Base-by-base conservation (phyloP, 2,888 invertebrate species). In the Brachycybe producta region DNA sequence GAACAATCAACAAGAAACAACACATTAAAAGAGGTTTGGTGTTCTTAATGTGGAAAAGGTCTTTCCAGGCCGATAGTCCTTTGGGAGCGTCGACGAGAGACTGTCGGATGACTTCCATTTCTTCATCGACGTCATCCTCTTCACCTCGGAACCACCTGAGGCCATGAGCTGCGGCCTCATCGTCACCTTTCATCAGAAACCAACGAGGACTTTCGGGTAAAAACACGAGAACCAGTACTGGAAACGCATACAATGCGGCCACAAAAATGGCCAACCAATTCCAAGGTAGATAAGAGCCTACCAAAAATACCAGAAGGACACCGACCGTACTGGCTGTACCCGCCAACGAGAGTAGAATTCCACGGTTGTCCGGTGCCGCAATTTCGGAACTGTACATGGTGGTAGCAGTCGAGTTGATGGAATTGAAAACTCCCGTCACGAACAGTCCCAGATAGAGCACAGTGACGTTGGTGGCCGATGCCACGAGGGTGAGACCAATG, bases 311-410 rank as follows among this genome's bases (percentile, higher is more conserved):
- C 53, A 82, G 73, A 1, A 90, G 72, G 52, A 92, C 86, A 57
- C 92, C 92, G 13, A 81, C 65, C 0, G 84, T 84, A 51, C 90
- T 72, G 76, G 85, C 81, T 30, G 94, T 68, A 64, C 92, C 92
- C 64, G 88, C 87, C 62, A 81, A 86, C 43, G 85, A 83, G 3
- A 92, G 92, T 26, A 94, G 72, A 13, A 84, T 80, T 5, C 94
- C 94, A 54, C 95, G 75, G 11, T 90, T 82, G 72, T 91, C 86
- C 1, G 91, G 84, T 63, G 91, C 87, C 27, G 92, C 75, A 1
- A 88, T 85, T 70, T 95, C 94, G 30, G 90, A 90, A 47, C 94
- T 75, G 65, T 94, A 95, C 2, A 94, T 87, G 0, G 94, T n/a
- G n/a, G n/a, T n/a, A n/a, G n/a, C n/a, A n/a, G n/a, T n/a, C n/a